phyloP scores from a whole-genome alignment of 2,888 invertebrate species.

The Ornithoptera priamus region DNA sequence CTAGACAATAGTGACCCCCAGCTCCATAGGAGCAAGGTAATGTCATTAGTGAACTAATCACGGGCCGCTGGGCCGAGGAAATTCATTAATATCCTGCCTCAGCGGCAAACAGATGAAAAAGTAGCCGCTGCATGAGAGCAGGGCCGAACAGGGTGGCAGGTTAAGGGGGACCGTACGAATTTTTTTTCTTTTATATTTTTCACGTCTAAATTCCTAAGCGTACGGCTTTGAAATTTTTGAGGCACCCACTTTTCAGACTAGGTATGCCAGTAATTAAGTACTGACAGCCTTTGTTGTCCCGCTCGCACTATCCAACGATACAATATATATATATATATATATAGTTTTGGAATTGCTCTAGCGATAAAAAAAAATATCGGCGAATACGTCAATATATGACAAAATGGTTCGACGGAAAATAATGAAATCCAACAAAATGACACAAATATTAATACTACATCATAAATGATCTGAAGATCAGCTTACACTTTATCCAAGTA shows the following conservation, averaged over 20 bases:
- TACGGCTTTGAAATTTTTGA: constrained; percentile 37
- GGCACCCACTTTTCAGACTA: constrained; percentile 28
- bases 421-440: too few species aligned
- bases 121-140: constrained; percentile 37
- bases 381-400: too few species aligned
- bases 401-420: too few species aligned
- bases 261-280: constrained; percentile 30
- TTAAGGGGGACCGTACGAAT: constrained; percentile 30
- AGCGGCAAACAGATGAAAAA: constrained; percentile 57
- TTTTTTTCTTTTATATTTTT: constrained; percentile 36
- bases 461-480: too few species aligned
- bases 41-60: constrained; percentile 84
- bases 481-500: too few species aligned
- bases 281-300: constrained; percentile 24
- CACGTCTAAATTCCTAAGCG: constrained; percentile 41
- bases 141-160: constrained; percentile 32
- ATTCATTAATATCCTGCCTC: constrained; percentile 85
- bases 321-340: too few species aligned
- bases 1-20: constrained; percentile 46
- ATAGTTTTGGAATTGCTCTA: too few species aligned
- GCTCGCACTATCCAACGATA: constrained; percentile 2
- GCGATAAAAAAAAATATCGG: too few species aligned
- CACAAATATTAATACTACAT: too few species aligned
- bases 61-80: constrained; percentile 83
- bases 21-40: constrained; percentile 70